Conservation (phyloP, 1,140 invertebrate species). For the Bombus difficillimus region DNA sequence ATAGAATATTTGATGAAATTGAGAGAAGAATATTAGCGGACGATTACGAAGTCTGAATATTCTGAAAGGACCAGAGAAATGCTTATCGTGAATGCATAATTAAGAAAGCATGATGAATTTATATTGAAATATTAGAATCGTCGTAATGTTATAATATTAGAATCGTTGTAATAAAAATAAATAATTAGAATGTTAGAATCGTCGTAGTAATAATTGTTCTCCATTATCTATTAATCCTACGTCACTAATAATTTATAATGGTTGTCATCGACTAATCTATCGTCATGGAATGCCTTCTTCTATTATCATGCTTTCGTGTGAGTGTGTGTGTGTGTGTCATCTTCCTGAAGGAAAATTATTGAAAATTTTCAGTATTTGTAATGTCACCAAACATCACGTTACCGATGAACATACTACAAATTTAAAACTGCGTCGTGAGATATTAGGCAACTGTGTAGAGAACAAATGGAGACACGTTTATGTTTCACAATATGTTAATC, state of each 20-base stretch:
- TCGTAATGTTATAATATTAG: background rate
- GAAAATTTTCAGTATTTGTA: background rate
- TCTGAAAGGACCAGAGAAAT: background rate
- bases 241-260: slow-evolving; percentile 46
- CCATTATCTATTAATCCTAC: slow-evolving; percentile 47
- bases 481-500: background rate
- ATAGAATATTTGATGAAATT: background rate
- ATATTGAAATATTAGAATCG: background rate
- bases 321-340: background rate
- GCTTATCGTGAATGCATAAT: background rate
- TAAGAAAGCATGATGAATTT: background rate
- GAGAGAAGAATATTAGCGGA: background rate
- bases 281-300: background rate
- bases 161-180: too few species aligned
- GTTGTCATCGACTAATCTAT: slow-evolving; percentile 35
- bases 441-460: background rate
- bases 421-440: background rate
- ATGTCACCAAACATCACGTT: background rate
- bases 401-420: background rate
- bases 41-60: background rate
- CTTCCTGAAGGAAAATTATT: background rate
- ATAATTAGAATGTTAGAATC: slow-evolving; percentile 25
- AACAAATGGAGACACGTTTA: background rate
- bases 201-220: background rate
- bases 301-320: background rate